Evolutionary conservation across 23 tunicate species (phyloP).

Genomic region (Aplidium turbinatum): DNA sequence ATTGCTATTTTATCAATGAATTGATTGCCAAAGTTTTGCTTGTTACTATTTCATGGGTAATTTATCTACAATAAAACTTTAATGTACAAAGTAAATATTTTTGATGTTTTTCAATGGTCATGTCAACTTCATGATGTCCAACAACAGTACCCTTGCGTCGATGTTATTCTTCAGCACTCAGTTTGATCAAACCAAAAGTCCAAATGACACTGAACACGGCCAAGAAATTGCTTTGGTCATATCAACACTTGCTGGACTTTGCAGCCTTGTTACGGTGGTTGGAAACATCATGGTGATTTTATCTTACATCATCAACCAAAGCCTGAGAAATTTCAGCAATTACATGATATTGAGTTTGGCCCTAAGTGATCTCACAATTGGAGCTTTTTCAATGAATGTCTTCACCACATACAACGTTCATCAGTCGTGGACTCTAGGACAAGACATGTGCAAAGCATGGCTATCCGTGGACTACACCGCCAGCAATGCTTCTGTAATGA

Average conservation of each 20-base stretch:
- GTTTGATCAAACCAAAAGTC: too few species aligned
- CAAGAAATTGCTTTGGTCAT: slow-evolving; percentile 1
- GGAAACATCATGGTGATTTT: slow-evolving; percentile 81
- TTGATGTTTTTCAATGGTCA: too few species aligned
- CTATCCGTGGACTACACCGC: slow-evolving; percentile 84
- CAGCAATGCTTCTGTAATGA: slow-evolving; percentile 86
- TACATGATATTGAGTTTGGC: slow-evolving; percentile 85
- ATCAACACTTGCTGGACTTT: slow-evolving; percentile 42
- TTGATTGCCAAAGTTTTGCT: too few species aligned
- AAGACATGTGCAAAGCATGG: slow-evolving; percentile 90
- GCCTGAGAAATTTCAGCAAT: slow-evolving; percentile 80
- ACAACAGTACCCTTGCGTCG: too few species aligned
- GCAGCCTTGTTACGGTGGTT: slow-evolving; percentile 70
- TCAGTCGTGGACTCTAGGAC: slow-evolving; percentile 66
- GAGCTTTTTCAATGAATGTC: slow-evolving; percentile 89
- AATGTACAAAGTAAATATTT: too few species aligned
- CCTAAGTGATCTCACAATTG: slow-evolving; percentile 84
- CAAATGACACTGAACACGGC: slow-evolving; percentile 6
- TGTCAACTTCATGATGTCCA: too few species aligned
- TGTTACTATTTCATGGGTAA: too few species aligned
- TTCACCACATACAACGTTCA: slow-evolving; percentile 71
- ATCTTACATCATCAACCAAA: slow-evolving; percentile 70
- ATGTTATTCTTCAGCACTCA: too few species aligned
- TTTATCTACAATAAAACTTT: too few species aligned
- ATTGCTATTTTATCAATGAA: too few species aligned